Base-by-base conservation (phyloP, 1,140 invertebrate genomes). In the Drosophila bifasciata region DNA sequence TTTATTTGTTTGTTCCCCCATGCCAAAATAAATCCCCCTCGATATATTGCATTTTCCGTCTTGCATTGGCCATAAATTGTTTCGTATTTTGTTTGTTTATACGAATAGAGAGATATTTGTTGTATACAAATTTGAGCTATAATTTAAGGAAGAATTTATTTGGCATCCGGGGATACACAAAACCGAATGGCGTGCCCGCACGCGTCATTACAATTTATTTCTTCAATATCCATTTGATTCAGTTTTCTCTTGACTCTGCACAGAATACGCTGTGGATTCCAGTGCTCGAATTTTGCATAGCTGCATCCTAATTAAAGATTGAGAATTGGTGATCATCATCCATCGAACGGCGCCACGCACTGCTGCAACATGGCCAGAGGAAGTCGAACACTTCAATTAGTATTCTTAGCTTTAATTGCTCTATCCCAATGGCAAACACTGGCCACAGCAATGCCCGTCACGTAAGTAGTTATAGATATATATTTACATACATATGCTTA, bases 361-460 rank as follows among this genome's bases (percentile, higher is more conserved):
- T n/a, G 16, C 8, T 16, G 9, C 39, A 67, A 49, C 32, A 80
- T 73, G 80, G 62, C 39, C 41, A 53, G 43, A 45, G 51, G 70
- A 43, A 44, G 55, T 73, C 67, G 51, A 41, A 66, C 77, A 61
- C 68, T 81, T 40, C 50, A 60, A 52, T 53, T 71, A 36, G 36
- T 71, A 17, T 64, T 75, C 44, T 50, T 88, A 58, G 58, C 68
- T 45, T 56, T 86, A 77, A 81, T 86, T 81, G 74, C 53, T 6
- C n/a, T 78, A 50, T 43, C 50, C 9, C 58, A 75, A 13, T 64
- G 66, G 61, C 66, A 66, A 21, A 45, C 60, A 25, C 43, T 58
- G 40, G 40, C 28, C 7, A 23, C 45, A 6, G 77, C 76, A 13
- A 48, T 48, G 1, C 45, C 43, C 28, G 74, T 88, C 64, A 53